Conservation (phyloP, 2,797 vertebrate species). For the Champsocephalus gunnari region DNA sequence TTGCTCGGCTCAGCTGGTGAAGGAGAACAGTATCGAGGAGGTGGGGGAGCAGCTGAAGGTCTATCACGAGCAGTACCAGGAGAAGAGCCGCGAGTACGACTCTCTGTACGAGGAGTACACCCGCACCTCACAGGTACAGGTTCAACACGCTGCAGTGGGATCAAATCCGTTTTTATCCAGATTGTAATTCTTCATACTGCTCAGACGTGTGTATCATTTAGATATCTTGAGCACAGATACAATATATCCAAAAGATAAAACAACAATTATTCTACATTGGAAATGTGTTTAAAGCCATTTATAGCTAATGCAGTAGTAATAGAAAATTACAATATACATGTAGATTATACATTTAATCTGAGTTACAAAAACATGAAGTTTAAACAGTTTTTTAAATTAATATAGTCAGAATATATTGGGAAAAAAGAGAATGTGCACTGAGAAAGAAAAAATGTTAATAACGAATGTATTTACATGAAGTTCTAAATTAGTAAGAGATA, state of each 20-base stretch:
- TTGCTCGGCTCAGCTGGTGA: slow-evolving; percentile 86
- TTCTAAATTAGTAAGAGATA: too few relatives aligned
- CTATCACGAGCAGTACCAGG: slow-evolving; percentile 94
- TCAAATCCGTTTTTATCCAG: neutral
- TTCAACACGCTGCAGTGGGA: neutral
- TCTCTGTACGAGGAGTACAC: slow-evolving; percentile 94
- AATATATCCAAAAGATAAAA: neutral
- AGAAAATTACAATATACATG: neutral
- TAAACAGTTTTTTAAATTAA: too few relatives aligned
- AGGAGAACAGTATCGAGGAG: slow-evolving; percentile 94
- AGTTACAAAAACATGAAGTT: neutral
- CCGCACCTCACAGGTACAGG: slow-evolving; percentile 90
- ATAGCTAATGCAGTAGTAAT: neutral
- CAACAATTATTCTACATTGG: neutral
- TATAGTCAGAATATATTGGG: too few relatives aligned
- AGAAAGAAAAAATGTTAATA: too few relatives aligned
- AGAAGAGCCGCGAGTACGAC: slow-evolving; percentile 95
- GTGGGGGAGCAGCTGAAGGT: slow-evolving; percentile 94
- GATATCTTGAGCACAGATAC: neutral
- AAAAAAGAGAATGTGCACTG: too few relatives aligned
- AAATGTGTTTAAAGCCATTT: neutral
- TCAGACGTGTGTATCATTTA: neutral
- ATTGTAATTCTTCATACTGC: neutral
- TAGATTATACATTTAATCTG: neutral
- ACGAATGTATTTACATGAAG: too few relatives aligned